Evolutionary conservation across 2,888 invertebrate genomes (phyloP).

Genomic region (Bibio marci): DNA sequence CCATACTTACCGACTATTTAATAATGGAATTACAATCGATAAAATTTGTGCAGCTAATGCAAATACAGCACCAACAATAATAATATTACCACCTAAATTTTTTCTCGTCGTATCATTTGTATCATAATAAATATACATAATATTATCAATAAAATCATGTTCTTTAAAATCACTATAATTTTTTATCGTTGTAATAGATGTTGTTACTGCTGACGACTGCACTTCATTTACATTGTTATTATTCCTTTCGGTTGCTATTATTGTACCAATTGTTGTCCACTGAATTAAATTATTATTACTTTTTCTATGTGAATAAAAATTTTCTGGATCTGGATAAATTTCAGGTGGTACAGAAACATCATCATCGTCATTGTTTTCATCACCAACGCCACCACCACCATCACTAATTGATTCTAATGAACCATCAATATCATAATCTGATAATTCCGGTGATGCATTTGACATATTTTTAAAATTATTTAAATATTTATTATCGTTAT

Average conservation of each 20-base stretch:
- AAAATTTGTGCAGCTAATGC: constrained; percentile 33
- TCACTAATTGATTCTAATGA: too few relatives aligned
- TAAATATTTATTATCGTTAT: constrained; percentile 6
- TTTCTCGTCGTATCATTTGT: constrained; percentile 32
- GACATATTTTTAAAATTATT: constrained; percentile 9
- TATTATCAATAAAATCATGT: constrained; percentile 53
- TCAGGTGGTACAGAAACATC: constrained; percentile 6
- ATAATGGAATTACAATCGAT: constrained; percentile 25
- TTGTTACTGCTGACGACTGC: not conserved
- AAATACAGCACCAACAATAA: constrained; percentile 32
- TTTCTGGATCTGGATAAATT: constrained; percentile 14
- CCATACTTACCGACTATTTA: too few relatives aligned
- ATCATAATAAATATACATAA: constrained; percentile 53
- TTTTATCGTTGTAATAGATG: not conserved
- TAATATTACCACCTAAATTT: constrained; percentile 34
- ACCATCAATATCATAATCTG: constrained; percentile 9
- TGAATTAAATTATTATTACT: too few relatives aligned
- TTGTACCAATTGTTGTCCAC: too few relatives aligned
- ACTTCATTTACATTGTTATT: not conserved
- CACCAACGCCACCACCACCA: not conserved
- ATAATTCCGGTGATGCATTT: constrained; percentile 10
- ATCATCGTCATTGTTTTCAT: constrained; percentile 4
- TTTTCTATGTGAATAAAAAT: too few relatives aligned
- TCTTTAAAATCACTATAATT: constrained; percentile 37
- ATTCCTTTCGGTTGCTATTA: not conserved